Conservation (phyloP, 2,888 invertebrate genomes). For the Trypoxylon attenuatum region DNA sequence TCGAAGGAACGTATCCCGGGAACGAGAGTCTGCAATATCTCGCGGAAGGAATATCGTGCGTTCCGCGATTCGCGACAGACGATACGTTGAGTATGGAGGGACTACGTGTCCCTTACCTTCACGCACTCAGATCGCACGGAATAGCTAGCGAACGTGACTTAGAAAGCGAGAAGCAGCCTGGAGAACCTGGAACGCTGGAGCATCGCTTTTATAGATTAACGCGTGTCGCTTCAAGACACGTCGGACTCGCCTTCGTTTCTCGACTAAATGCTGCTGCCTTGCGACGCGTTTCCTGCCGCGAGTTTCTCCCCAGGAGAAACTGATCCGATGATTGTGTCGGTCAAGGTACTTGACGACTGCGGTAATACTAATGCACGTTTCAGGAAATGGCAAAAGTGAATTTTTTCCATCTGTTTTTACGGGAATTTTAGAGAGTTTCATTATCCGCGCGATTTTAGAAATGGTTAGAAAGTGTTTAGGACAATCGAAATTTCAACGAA, state of each 20-base stretch:
- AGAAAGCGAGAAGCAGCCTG: slow-evolving; percentile 42
- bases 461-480: too few relatives aligned
- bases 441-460: too few relatives aligned
- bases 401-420: too few relatives aligned
- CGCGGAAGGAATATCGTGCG: slow-evolving; percentile 25
- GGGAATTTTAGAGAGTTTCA: too few relatives aligned
- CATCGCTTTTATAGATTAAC: slow-evolving; percentile 36
- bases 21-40: not conserved
- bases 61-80: slow-evolving; percentile 18
- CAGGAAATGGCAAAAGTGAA: too few relatives aligned
- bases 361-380: not conserved
- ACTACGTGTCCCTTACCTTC: slow-evolving; percentile 15
- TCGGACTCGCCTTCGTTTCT: slow-evolving; percentile 34
- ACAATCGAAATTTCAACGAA: too few relatives aligned
- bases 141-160: slow-evolving; percentile 22
- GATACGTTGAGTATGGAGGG: slow-evolving; percentile 20
- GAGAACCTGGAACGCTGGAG: not conserved
- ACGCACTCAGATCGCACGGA: slow-evolving; percentile 21
- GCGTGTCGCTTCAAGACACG: slow-evolving; percentile 8
- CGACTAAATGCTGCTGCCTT: slow-evolving; percentile 33
- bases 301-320: slow-evolving; percentile 41
- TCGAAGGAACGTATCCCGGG: too few relatives aligned
- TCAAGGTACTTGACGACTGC: not conserved
- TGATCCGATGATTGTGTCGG: slow-evolving; percentile 24
- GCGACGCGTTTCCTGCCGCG: slow-evolving; percentile 16